Evolutionary conservation across 2,797 vertebrate species (phyloP), one percentile per base, ranked within the genome.

Genomic region (Melanotaenia pygmaea): DNA sequence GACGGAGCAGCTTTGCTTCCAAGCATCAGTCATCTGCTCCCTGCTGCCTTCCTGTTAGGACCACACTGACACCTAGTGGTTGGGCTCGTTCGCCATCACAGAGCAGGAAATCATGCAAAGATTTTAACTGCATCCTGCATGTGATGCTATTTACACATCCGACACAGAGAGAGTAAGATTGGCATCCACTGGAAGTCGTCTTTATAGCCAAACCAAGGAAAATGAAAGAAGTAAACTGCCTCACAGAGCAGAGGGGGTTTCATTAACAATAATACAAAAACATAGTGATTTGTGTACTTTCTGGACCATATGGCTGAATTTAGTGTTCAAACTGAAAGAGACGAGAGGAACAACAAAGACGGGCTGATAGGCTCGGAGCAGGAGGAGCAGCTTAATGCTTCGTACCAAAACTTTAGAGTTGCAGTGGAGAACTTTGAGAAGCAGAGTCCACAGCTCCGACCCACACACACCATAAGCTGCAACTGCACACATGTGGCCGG

Each of bases 381-480:
- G 59, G 38, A 5, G 10, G 18, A 50, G 67, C 47, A 57, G 30
- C 0, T 5, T 5, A 28, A 43, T 43, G 14, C n/a, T 47, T 58
- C 75, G 1, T 91, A 95, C 94, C 93, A 95, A 92, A 37, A 90
- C 91, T 75, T 95, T 94, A 0, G 89, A 96, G 93, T 96, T 92
- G 80, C 96, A 94, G 72, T 68, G 94, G 34, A 96, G 35, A 28
- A 87, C 57, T 86, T 90, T 94, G 74, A 99, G 90, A 47, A 93
- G 50, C n/a, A 94, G 66, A 1, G 90, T 94, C 98, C 98, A 98
- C 43, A 96, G 38, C 72, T 98, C 96, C 0, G 85, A 78, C 54
- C 96, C 96, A 82, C 96, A 97, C 38, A 98, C 89, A n/a, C 97
- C 97, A n/a, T 95, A 97, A n/a, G 98, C 96, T 0, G 97, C 95